Base-by-base conservation (phyloP, 2,113 vertebrate species). In the Hemiprocne comata region DNA sequence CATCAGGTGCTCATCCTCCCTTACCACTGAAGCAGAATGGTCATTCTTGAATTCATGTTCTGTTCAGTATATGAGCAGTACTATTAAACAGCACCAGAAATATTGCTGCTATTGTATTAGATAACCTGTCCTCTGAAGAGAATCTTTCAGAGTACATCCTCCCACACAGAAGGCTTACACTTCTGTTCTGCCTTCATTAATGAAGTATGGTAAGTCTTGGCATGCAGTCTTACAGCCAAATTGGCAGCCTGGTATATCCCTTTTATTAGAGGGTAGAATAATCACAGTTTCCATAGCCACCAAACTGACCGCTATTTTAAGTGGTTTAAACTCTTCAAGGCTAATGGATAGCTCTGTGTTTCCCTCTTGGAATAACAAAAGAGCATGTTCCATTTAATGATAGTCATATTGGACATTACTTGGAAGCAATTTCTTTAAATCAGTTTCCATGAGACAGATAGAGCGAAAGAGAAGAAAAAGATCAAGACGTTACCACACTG, bases 261-360 rank as follows among this genome's bases (percentile, higher is more conserved):
- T 89, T 82, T 83, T 78, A 73, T 92, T 69, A 81, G n/a, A 86
- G 6, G 29, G 50, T 24, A 84, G 77, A 89, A 89, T 54, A 95
- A 61, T 92, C 87, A 85, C 28, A 62, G 71, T 94, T 96, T 96
- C 90, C 72, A 89, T 57, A 95, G 80, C 20, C 87, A 92, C 54
- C 57, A 94, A 97, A 89, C 4, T 96, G 91, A 94, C 87, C 74
- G 62, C 84, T 67, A 50, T 75, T 94, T 91, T 88, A 89, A 96
- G 82, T 85, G 48, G 14, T 60, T 92, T 78, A 66, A 93, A 79
- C 79, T 96, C 62, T 89, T 66, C 50, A 80, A 38, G 54, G 29
- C 23, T 87, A 82, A 48, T 77, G 83, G 66, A 88, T 9, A 85
- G 11, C 17, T 79, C n/a, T 88, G 29, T 67, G 44, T 83, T 82